These are phyloP conservation scores for Lordiphosa stackelbergi DNA, from an alignment of 1,140 invertebrate genomes.

Conservation along the genomic window DNA sequence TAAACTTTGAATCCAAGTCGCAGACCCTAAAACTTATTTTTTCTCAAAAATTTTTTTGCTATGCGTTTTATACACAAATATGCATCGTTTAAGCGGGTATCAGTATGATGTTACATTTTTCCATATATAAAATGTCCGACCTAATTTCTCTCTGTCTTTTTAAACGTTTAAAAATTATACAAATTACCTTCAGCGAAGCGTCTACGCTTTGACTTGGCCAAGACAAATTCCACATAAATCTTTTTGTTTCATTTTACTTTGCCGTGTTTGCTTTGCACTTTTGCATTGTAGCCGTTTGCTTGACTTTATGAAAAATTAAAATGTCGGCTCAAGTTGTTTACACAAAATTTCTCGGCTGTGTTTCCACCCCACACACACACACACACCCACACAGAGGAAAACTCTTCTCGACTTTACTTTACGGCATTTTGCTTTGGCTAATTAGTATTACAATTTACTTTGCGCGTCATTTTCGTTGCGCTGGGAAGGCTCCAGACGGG, in stretches of 20 bases:
- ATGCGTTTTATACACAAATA: too few species aligned
- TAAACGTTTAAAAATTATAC: not conserved
- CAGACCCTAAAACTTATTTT: too few species aligned
- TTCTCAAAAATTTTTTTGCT: too few species aligned
- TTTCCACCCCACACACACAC: conserved; percentile 6
- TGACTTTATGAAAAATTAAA: conserved; percentile 71
- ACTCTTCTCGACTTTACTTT: conserved; percentile 54
- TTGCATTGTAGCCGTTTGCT: conserved; percentile 29
- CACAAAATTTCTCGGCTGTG: conserved; percentile 47
- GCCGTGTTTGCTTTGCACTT: conserved; percentile 52
- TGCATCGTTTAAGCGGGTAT: too few species aligned
- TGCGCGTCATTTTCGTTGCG: conserved; percentile 40
- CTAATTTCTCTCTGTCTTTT: too few species aligned
- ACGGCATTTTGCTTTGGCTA: conserved; percentile 54
- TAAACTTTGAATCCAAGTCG: too few species aligned
- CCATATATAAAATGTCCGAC: too few species aligned
- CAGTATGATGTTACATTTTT: too few species aligned
- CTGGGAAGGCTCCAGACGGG: conserved; percentile 15
- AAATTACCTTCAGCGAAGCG: conserved; percentile 12
- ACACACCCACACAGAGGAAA: conserved; percentile 22
- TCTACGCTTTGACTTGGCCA: conserved; percentile 12
- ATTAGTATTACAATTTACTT: conserved; percentile 75
- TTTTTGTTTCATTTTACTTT: conserved; percentile 27
- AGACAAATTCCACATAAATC: conserved; percentile 31
- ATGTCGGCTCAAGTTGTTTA: conserved; percentile 71